Evolutionary conservation across 1,140 invertebrate genomes (phyloP), one percentile per base, ranked within the genome.

Genomic region (Brachionus asplanchnoidis): DNA sequence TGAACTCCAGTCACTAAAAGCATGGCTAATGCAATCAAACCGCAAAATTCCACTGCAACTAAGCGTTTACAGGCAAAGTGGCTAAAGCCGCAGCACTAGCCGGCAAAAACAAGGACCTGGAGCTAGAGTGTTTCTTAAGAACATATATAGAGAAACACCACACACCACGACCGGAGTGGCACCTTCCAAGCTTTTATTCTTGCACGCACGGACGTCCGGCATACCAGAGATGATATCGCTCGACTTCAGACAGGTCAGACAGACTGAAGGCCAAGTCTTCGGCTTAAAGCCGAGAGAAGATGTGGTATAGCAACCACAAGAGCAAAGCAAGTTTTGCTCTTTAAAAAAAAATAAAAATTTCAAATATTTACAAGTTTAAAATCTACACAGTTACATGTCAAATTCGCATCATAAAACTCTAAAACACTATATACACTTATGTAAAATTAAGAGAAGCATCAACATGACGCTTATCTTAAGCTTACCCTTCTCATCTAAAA

Each of bases 241-340:
- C 14, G 12, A 70, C 32, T 70, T 70, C 28, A 36, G 28, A 36
- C n/a, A 70, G 36, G 36, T 73, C 68, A 73, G 36, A 73, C 20
- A 73, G 68, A 73, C 68, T 73, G 28, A 42, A 36, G 36, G 36
- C 32, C 28, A 73, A 20, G 36, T 20, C 17, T 42, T 73, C 28
- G 44, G 28, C 65, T 32, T 36, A 73, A 73, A 73, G 68, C 36
- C n/a, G 68, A 36, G 12, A 36, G 28, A 40, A 73, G 36, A 73
- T 73, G 68, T 73, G 68, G 68, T 73, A n/a, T 73, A 40, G 68
- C 68, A 73, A 42, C 36, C 68, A 73, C 68, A 73, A 73, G 65
- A 26, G 65, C 65, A 68, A 68, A 68, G 11, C 28, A 32, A 68
- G 65, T 26, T 68, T 14, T 12, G 65, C 28, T 68, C 32, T 68